Conservation (phyloP, 2,113 vertebrate genomes). For the Brachionichthys hirsutus region DNA sequence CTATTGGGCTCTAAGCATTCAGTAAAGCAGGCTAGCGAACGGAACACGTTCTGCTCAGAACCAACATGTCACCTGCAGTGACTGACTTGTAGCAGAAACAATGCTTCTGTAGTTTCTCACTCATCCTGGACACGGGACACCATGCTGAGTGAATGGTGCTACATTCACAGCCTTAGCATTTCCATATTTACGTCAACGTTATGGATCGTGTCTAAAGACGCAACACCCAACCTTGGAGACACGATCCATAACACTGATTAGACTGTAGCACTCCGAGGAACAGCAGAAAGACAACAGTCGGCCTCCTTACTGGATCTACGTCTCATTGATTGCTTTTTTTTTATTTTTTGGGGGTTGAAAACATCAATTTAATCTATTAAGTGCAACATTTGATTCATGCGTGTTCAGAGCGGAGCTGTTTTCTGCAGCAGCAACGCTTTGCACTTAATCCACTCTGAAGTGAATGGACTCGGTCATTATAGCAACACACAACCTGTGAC, state of each 20-base stretch:
- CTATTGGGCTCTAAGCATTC: too few species aligned
- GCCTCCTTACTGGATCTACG: too few species aligned
- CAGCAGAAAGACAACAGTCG: not conserved
- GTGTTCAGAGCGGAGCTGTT: constrained; percentile 12
- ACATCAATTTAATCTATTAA: not conserved
- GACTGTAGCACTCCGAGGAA: constrained; percentile 25
- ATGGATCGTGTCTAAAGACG: too few species aligned
- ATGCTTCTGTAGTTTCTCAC: too few species aligned
- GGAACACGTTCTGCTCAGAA: too few species aligned
- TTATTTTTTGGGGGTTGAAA: not conserved
- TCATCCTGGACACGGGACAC: too few species aligned
- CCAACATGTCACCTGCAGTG: too few species aligned
- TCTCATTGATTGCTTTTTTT: not conserved
- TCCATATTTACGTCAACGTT: too few species aligned
- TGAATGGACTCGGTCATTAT: constrained; percentile 59
- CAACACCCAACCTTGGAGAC: constrained; percentile 15
- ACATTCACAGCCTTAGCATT: too few species aligned
- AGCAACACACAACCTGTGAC: constrained; percentile 69
- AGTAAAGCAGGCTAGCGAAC: too few species aligned
- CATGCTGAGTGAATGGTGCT: too few species aligned
- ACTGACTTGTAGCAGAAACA: too few species aligned
- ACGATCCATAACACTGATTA: constrained; percentile 47
- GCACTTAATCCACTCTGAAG: constrained; percentile 65
- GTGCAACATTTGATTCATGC: constrained; percentile 3
- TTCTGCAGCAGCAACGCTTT: constrained; percentile 13